Conservation (phyloP, 35 echinoderm and acorn worm species). For the Amphiura filiformis region DNA sequence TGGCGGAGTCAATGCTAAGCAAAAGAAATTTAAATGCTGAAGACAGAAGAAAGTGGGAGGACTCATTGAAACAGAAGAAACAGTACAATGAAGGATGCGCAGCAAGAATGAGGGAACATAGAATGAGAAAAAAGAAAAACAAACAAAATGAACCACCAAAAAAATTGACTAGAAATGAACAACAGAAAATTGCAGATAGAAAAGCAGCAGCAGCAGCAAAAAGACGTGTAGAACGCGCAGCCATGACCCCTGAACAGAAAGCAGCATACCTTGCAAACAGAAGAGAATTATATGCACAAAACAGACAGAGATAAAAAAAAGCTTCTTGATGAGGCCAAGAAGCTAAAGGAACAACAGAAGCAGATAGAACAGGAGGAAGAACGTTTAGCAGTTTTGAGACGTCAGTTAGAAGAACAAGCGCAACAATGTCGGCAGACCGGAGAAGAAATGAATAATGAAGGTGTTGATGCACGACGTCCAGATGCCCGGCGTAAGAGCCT, state of each 20-base stretch:
- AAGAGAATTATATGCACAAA: neutral
- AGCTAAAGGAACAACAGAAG: too few relatives aligned
- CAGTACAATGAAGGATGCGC: neutral
- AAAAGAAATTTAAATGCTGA: neutral
- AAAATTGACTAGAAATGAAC: conserved; percentile 9
- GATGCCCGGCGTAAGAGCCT: neutral
- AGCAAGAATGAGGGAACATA: conserved; percentile 31
- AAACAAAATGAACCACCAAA: neutral
- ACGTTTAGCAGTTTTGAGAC: too few relatives aligned
- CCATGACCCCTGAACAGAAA: neutral
- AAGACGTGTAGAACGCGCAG: neutral
- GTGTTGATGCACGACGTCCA: too few relatives aligned
- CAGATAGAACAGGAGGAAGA: too few relatives aligned
- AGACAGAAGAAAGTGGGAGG: conserved; percentile 18
- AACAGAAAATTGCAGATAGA: neutral
- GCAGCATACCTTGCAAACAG: neutral
- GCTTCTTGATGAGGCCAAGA: too few relatives aligned
- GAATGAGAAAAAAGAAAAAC: conserved; percentile 16
- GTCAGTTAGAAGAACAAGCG: too few relatives aligned
- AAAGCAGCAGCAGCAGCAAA: neutral
- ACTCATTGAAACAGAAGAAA: conserved; percentile 1
- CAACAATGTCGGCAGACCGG: too few relatives aligned
- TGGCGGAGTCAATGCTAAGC: neutral
- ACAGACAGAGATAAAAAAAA: too few relatives aligned
- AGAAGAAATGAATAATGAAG: too few relatives aligned